These are phyloP conservation scores for Ctenodactylus gundi DNA, from an alignment of 2,113 vertebrate genomes.

Conservation along the genomic window DNA sequence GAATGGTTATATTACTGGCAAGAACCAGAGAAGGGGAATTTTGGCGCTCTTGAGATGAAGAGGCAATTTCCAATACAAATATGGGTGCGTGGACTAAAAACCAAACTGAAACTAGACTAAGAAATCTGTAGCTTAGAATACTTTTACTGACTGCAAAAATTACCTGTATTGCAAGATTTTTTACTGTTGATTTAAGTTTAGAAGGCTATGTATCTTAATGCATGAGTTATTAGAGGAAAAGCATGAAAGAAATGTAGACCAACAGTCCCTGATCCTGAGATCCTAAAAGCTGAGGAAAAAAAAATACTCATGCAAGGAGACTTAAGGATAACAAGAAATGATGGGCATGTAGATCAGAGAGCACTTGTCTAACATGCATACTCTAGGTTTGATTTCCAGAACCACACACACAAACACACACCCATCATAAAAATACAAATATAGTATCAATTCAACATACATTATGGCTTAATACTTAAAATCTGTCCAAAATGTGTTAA, in stretches of 20 bases:
- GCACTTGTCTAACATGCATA: neutral
- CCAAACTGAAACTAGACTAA: neutral
- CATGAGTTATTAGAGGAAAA: neutral
- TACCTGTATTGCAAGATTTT: neutral
- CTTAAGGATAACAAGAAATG: neutral
- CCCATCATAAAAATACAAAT: neutral
- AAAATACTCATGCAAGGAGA: neutral
- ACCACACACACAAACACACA: neutral
- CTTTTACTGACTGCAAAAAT: neutral
- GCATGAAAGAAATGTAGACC: neutral
- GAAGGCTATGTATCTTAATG: neutral
- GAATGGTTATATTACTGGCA: neutral
- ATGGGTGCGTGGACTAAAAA: neutral
- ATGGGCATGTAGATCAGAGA: no score
- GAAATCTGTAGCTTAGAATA: neutral
- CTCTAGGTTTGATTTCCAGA: neutral
- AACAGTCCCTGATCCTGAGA: neutral
- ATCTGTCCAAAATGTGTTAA: neutral
- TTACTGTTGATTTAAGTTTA: neutral
- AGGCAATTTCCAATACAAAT: neutral
- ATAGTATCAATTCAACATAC: slow-evolving; percentile 10
- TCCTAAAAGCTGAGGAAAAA: slow-evolving; percentile 1
- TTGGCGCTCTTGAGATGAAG: neutral
- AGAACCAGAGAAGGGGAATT: neutral
- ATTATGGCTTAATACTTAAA: neutral